phyloP scores from a whole-genome alignment of 2,888 invertebrate species.

The Drosophila neoperkinsi region DNA sequence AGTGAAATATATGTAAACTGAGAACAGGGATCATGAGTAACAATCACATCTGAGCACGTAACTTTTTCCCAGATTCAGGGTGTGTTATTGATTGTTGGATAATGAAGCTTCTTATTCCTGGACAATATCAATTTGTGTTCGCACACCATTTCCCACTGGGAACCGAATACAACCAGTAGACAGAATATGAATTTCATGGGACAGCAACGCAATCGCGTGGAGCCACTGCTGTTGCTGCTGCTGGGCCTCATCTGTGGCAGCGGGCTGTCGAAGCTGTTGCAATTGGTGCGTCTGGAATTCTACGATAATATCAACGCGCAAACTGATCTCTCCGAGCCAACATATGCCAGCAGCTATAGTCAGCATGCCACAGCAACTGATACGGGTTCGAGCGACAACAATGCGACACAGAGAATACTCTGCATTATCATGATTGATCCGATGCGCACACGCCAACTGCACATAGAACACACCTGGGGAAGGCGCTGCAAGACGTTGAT shows the following conservation, averaged over 20 bases:
- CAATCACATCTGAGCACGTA: neutral
- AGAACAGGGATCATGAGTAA: neutral
- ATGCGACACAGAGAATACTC: conserved; percentile 87
- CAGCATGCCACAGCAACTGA: neutral
- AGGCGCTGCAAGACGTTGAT: conserved; percentile 93
- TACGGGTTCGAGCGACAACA: neutral
- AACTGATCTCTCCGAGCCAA: neutral
- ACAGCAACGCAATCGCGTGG: conserved; percentile 46
- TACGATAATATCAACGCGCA: neutral
- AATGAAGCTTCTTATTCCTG: neutral
- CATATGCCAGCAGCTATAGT: neutral
- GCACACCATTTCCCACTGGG: neutral
- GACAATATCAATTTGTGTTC: neutral
- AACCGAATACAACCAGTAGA: neutral
- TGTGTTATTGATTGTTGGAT: neutral
- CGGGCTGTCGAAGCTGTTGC: conserved; percentile 72
- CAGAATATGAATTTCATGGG: conserved; percentile 30
- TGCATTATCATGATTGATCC: conserved; percentile 99
- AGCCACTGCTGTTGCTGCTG: conserved; percentile 67
- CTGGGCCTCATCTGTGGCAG: conserved; percentile 76
- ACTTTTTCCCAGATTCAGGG: neutral
- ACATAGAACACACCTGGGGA: conserved; percentile 98
- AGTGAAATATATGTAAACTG: neutral
- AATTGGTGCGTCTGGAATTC: conserved; percentile 30
- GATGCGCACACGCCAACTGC: conserved; percentile 91